Conservation (phyloP, 2,888 invertebrate genomes). For the Synergus laeviventris region DNA sequence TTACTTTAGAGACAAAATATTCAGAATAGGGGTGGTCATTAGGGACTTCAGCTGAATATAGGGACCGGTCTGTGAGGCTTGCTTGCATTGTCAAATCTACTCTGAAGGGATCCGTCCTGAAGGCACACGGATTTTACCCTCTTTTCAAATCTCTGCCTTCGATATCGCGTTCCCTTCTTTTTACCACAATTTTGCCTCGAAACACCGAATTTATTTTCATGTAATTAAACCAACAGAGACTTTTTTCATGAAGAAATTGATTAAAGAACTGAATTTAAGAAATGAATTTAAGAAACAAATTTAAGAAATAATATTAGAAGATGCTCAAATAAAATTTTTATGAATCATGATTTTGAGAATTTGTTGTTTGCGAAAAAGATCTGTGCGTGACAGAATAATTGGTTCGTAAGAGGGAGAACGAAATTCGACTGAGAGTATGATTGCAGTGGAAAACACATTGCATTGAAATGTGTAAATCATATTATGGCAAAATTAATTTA, state of each 20-base stretch:
- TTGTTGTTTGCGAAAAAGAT: neutral
- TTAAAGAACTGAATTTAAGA: neutral
- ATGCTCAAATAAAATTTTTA: neutral
- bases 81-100: conserved; percentile 12
- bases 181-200: conserved; percentile 8
- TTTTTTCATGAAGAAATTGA: conserved; percentile 6
- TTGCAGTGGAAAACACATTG: conserved; percentile 36
- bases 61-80: neutral
- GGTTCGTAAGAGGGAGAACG: conserved; percentile 28
- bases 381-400: conserved; percentile 10
- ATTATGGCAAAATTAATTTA: conserved; percentile 15
- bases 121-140: neutral
- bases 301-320: neutral
- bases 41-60: no score
- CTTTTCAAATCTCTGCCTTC: conserved; percentile 23
- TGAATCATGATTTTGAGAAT: conserved; percentile 9
- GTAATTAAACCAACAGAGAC: conserved; percentile 42
- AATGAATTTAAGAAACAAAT: conserved; percentile 10
- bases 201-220: neutral
- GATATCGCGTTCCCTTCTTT: conserved; percentile 36
- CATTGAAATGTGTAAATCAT: conserved; percentile 28
- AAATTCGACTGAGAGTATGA: conserved; percentile 35
- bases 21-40: no score
- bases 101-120: conserved; percentile 20
- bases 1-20: no score